These are phyloP conservation scores for Cheilosia vernalis DNA, from an alignment of 2,888 invertebrate species.

Conservation along the genomic window DNA sequence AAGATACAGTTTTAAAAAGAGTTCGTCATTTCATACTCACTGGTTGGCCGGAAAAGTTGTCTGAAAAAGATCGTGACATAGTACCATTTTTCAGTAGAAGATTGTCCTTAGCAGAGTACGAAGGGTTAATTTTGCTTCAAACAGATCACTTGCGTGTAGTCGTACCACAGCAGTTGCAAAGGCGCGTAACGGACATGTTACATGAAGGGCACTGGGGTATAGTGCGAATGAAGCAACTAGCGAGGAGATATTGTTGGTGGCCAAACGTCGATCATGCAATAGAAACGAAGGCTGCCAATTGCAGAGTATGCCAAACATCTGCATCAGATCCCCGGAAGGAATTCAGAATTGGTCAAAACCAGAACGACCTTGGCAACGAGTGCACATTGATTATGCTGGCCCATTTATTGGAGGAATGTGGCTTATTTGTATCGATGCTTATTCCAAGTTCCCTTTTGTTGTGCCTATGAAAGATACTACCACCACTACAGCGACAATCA, in stretches of 20 bases:
- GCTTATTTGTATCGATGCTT: no score
- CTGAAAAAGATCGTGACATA: no score
- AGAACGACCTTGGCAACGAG: slow-evolving; percentile 26
- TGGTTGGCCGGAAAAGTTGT: slow-evolving; percentile 48
- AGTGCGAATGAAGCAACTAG: slow-evolving; percentile 29
- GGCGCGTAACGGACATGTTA: no score
- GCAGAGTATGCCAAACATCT: not conserved
- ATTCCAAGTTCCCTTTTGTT: slow-evolving; percentile 12
- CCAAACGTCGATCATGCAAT: slow-evolving; percentile 26
- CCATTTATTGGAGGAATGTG: no score
- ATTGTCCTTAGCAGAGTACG: slow-evolving; percentile 26
- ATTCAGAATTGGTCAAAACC: slow-evolving; percentile 24
- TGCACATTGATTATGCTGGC: slow-evolving; percentile 43
- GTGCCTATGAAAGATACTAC: no score
- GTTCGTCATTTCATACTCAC: slow-evolving; percentile 22
- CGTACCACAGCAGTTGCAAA: no score
- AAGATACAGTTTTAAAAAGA: slow-evolving; percentile 17
- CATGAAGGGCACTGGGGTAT: slow-evolving; percentile 49
- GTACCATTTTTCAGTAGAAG: no score
- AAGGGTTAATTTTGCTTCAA: slow-evolving; percentile 30
- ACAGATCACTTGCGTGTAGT: slow-evolving; percentile 33
- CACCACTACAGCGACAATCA: no score
- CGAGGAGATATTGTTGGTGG: slow-evolving; percentile 28
- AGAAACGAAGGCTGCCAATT: slow-evolving; percentile 1
- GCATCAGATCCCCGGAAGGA: slow-evolving; percentile 11